Conservation (phyloP, 2,113 vertebrate species). For the Syngnathus floridae region DNA sequence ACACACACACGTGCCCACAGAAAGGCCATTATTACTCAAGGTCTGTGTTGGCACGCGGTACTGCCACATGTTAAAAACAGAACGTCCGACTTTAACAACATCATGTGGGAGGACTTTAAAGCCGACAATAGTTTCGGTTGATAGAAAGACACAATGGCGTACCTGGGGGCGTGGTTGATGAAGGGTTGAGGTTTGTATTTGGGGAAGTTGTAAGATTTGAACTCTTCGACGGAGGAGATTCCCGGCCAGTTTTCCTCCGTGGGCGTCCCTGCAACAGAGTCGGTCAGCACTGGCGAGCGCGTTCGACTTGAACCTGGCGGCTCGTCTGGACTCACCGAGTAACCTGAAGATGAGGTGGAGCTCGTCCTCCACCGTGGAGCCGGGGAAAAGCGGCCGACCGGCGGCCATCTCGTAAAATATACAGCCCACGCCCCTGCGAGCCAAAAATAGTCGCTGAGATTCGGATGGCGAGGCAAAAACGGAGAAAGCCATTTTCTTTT, state of each 20-base stretch:
- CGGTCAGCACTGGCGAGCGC: neutral
- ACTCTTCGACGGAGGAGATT: conserved; percentile 92
- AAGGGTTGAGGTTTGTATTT: conserved; percentile 94
- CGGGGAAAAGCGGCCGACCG: conserved; percentile 94
- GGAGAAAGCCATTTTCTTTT: conserved; percentile 10
- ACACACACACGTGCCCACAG: neutral
- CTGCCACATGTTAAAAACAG: neutral
- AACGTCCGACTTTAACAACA: neutral
- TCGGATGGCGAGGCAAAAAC: neutral
- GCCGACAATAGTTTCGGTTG: neutral
- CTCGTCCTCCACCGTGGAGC: conserved; percentile 97
- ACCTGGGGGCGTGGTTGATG: conserved; percentile 97
- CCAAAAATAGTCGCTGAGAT: neutral
- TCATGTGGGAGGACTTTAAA: too few species aligned
- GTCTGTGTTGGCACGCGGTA: neutral
- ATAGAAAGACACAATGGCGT: conserved; percentile 20
- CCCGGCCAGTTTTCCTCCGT: conserved; percentile 94
- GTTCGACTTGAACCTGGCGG: neutral
- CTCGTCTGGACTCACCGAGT: conserved; percentile 74
- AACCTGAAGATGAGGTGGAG: conserved; percentile 97
- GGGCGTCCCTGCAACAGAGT: conserved; percentile 78
- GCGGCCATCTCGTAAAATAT: conserved; percentile 99
- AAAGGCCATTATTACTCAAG: conserved; percentile 2
- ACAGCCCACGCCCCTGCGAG: conserved; percentile 89
- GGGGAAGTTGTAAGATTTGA: conserved; percentile 96